Evolutionary conservation across 2,888 invertebrate species (phyloP).

Genomic region (Leucophora obtusa): DNA sequence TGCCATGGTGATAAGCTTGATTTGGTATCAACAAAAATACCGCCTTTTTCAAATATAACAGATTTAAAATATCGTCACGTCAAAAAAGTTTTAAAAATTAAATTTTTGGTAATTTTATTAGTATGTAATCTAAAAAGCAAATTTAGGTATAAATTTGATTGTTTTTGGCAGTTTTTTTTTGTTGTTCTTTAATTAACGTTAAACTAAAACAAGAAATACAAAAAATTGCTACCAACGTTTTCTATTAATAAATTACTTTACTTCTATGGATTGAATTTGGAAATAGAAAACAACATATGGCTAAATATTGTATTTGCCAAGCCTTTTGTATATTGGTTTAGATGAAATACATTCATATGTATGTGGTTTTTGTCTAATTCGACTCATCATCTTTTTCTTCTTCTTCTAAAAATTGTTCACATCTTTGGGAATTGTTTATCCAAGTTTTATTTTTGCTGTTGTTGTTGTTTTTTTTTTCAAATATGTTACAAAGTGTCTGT

Average conservation of each 20-base stretch:
- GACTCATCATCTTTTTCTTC: constrained; percentile 22
- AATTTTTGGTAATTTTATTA: not conserved
- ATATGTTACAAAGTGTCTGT: not conserved
- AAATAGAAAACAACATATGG: constrained; percentile 34
- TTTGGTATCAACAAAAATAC: not conserved
- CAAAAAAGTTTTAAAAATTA: not conserved
- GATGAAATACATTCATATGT: constrained; percentile 9
- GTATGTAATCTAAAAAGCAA: too few species aligned
- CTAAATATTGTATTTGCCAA: constrained; percentile 14
- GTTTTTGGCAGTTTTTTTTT: constrained; percentile 5
- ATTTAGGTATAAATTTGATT: not conserved
- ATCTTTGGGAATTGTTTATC: constrained; percentile 37
- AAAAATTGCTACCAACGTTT: not conserved
- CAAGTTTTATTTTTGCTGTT: constrained; percentile 13
- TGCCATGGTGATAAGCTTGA: not conserved
- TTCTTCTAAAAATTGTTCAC: not conserved
- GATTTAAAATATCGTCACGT: not conserved
- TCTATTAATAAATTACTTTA: constrained; percentile 45
- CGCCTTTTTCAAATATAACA: not conserved
- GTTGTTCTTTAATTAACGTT: not conserved
- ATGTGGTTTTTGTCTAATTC: constrained; percentile 19
- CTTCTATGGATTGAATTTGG: constrained; percentile 37
- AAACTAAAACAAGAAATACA: constrained; percentile 6
- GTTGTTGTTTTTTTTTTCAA: not conserved
- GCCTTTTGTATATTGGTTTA: constrained; percentile 38